Evolutionary conservation across 2,113 vertebrate species (phyloP).

Genomic region (Cyphomyrus plagiostoma): DNA sequence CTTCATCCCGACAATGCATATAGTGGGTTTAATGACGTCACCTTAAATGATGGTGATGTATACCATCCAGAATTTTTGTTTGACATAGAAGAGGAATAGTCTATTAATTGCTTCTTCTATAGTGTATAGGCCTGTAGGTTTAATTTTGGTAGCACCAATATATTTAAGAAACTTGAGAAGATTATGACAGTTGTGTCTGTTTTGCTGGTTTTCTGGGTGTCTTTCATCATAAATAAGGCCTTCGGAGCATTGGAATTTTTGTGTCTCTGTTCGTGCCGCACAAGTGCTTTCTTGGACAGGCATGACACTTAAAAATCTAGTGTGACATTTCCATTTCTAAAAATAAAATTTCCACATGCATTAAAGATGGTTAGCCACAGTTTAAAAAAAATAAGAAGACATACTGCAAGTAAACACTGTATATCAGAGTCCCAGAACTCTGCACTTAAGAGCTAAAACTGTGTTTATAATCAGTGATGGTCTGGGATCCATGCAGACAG

Average conservation of each 20-base stretch:
- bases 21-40: neutral
- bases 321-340: conserved; percentile 3
- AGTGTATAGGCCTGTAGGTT: neutral
- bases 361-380: neutral
- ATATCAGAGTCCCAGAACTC: neutral
- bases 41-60: neutral
- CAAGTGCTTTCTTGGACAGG: neutral
- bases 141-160: neutral
- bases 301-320: neutral
- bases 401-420: neutral
- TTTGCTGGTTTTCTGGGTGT: neutral
- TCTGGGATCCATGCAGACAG: neutral
- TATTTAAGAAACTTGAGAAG: neutral
- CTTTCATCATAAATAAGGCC: neutral
- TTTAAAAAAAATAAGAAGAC: neutral
- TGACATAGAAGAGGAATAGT: neutral
- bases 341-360: neutral
- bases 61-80: neutral
- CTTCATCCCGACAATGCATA: neutral
- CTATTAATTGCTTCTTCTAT: neutral
- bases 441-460: neutral
- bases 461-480: neutral
- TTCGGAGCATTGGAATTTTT: neutral
- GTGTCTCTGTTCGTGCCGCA: neutral
- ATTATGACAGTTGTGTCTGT: neutral